Percentiles rank a stretch among this genome's conserved stretches.
phyloP scores from a whole-genome alignment of 2,797 vertebrate species.

The Bryconaethiops microstoma region DNA sequence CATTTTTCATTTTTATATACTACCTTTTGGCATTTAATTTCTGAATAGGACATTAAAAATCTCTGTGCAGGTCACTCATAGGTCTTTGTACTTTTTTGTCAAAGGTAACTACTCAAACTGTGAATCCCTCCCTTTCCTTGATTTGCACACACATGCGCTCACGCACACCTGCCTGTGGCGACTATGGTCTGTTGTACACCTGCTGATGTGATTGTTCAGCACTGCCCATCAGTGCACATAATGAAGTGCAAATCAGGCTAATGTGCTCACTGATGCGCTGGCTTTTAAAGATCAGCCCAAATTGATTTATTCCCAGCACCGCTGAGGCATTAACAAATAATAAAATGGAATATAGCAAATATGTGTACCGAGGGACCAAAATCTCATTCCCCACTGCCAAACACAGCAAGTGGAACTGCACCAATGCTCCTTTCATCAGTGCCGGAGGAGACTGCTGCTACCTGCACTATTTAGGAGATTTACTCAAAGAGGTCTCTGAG shows the following conservation, averaged over 20 bases:
- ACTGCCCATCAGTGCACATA: conserved; percentile 68
- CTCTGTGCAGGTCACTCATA: conserved; percentile 41
- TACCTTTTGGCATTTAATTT: conserved; percentile 27
- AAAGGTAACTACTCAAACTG: conserved; percentile 58
- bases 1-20: conserved; percentile 11
- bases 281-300: conserved; percentile 70
- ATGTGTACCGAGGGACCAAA: conserved; percentile 52
- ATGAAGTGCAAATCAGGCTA: conserved; percentile 72
- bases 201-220: conserved; percentile 64
- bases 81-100: conserved; percentile 50
- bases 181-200: conserved; percentile 52
- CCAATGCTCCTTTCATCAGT: conserved; percentile 17
- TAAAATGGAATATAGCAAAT: conserved; percentile 57
- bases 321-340: conserved; percentile 62
- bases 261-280: conserved; percentile 68
- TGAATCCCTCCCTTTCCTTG: conserved; percentile 27
- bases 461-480: conserved; percentile 18
- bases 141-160: not conserved
- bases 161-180: conserved; percentile 35
- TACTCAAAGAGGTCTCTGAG: conserved; percentile 30
- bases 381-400: conserved; percentile 40
- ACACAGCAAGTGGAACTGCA: conserved; percentile 29
- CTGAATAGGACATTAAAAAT: conserved; percentile 38
- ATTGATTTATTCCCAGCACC: conserved; percentile 70
- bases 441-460: conserved; percentile 13